These are phyloP conservation scores for Hydropsyche betteni DNA, from an alignment of 2,888 invertebrate species.

Conservation along the genomic window DNA sequence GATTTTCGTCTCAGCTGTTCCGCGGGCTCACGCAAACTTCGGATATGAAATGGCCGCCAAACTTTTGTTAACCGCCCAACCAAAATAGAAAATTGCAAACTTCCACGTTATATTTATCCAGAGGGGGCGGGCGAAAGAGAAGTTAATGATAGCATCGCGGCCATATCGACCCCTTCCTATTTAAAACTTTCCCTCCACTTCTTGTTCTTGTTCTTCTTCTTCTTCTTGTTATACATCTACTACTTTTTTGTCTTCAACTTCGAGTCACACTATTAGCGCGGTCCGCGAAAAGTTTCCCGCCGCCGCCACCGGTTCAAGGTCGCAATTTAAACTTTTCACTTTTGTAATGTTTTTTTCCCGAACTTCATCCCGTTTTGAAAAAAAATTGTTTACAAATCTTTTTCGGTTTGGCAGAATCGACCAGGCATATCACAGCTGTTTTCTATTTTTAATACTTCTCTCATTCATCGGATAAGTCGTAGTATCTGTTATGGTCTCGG, in stretches of 20 bases:
- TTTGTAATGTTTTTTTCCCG: conserved; percentile 59
- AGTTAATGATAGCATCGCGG: conserved; percentile 53
- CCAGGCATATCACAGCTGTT: conserved; percentile 62
- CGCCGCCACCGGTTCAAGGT: conserved; percentile 63
- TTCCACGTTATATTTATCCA: conserved; percentile 51
- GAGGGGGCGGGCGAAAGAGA: conserved; percentile 37
- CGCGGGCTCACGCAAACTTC: conserved; percentile 38
- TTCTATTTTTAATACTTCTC: background rate
- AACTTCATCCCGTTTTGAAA: too few species aligned
- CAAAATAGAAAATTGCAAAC: conserved; percentile 49
- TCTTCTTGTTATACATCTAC: conserved; percentile 46
- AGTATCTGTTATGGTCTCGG: too few species aligned
- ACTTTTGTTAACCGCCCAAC: conserved; percentile 40
- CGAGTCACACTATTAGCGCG: conserved; percentile 63
- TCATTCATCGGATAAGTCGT: too few species aligned
- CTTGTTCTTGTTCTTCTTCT: conserved; percentile 33
- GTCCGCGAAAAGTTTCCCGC: conserved; percentile 63
- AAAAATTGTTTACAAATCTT: conserved; percentile 60
- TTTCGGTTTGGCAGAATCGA: conserved; percentile 54
- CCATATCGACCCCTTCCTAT: conserved; percentile 53
- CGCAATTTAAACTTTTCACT: conserved; percentile 68
- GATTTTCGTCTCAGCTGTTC: conserved; percentile 45
- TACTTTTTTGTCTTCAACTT: conserved; percentile 61
- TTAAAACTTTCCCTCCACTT: conserved; percentile 48
- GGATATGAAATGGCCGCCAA: conserved; percentile 44